Base-by-base conservation (phyloP, 1,140 invertebrate species). In the Druon quercuslanigerum region DNA sequence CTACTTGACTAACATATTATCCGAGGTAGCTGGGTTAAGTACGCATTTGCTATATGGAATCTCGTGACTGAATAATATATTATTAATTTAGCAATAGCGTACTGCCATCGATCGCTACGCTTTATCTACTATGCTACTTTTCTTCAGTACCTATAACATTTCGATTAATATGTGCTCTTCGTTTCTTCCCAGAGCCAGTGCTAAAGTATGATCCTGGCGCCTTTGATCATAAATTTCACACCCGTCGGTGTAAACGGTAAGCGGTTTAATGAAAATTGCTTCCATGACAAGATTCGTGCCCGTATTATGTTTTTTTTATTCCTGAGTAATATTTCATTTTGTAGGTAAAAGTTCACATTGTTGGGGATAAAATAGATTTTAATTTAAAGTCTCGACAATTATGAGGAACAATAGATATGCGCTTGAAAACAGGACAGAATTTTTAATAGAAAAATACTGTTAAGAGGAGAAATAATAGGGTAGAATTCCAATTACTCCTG, bases 361-460 rank as follows among this genome's bases (percentile, higher is more conserved):
- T 66, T 66, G 60, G 60, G 25, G 60, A 66, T 66, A 66, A 40
- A 66, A 40, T 66, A 40, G 25, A 66, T 66, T 66, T 40, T 66
- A 14, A 13, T n/a, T 66, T 7, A 17, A 17, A 56, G 20, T 19
- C 20, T 19, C 20, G 54, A 20, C 17, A 17, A 19, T 56, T 56
- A 56, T 56, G 19, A 8, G 19, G 54, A 20, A 56, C 52, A 56
- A 56, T 56, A 56, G 6, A 7, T 2, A 11, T 46, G 1, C 9
- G 40, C 9, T 46, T 46, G 40, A 46, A 46, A 9, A 9, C 9
- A 11, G 8, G 40, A 11, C 0, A 46, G 9, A 46, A 46, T 46
- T 46, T 46, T 11, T 46, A 11, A 46, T 46, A 46, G 8, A 46
- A 46, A 33, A 46, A 46, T 9, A 9, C 40, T 46, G 40, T 46